Conservation (phyloP, 2,888 invertebrate genomes). For the Formica aserva region DNA sequence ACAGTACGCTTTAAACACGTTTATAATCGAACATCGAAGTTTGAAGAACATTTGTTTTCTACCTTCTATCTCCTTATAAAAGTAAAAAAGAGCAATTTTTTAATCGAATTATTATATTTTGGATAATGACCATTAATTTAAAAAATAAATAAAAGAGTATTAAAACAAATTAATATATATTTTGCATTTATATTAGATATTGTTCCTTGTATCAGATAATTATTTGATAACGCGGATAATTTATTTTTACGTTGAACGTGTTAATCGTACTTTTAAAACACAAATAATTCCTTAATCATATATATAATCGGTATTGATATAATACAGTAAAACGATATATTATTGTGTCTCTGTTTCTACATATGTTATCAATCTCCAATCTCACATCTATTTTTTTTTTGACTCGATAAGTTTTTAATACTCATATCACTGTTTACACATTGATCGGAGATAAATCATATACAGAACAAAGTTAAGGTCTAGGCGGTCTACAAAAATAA, state of each 20-base stretch:
- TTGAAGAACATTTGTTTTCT: not conserved
- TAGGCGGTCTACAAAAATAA: conserved; percentile 24
- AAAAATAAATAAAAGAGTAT: not conserved
- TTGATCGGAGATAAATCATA: not conserved
- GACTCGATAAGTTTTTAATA: not conserved
- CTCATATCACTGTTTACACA: not conserved
- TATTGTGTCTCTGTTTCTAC: conserved; percentile 2
- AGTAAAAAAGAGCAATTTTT: not conserved
- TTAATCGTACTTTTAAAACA: not conserved
- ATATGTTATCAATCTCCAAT: not conserved
- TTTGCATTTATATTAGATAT: not conserved
- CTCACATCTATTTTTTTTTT: not conserved
- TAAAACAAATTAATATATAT: not conserved
- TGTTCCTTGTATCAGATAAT: not conserved
- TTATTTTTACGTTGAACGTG: not conserved
- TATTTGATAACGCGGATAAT: not conserved
- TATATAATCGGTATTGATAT: not conserved
- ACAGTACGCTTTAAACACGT: not conserved
- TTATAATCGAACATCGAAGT: not conserved
- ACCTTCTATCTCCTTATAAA: not conserved
- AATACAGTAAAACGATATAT: not conserved
- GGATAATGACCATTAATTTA: not conserved
- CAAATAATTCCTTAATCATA: not conserved
- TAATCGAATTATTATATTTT: not conserved
- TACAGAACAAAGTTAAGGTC: not conserved